Evolutionary conservation across 2,888 invertebrate species (phyloP).

Genomic region (Cryptus armator): DNA sequence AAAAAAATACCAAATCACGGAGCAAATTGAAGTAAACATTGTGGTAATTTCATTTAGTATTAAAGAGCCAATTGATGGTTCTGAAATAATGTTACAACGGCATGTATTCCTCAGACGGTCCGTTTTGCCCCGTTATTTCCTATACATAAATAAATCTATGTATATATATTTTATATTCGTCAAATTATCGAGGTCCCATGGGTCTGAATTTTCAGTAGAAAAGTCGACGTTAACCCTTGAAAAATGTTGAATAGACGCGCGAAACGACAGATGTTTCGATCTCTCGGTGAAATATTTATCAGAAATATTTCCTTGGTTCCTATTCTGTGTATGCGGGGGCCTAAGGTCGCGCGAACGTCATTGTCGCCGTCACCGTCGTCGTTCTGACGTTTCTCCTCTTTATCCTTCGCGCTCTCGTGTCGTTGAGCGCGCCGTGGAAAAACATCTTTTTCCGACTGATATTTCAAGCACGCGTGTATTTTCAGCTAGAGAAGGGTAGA

Average conservation of each 20-base stretch:
- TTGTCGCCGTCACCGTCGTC: slow-evolving; percentile 10
- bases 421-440: slow-evolving; percentile 57
- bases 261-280: slow-evolving; percentile 64
- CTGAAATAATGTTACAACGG: no score
- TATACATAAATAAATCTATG: no score
- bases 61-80: no score
- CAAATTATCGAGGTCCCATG: no score
- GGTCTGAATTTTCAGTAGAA: slow-evolving; percentile 2
- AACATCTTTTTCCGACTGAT: slow-evolving; percentile 65
- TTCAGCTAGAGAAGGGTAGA: background rate
- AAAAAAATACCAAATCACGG: background rate
- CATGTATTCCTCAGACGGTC: background rate
- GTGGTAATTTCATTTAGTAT: no score
- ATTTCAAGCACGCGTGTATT: slow-evolving; percentile 38
- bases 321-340: background rate
- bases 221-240: slow-evolving; percentile 31
- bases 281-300: slow-evolving; percentile 54
- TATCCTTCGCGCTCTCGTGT: slow-evolving; percentile 31
- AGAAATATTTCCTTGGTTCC: slow-evolving; percentile 51
- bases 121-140: no score
- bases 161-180: no score
- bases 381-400: slow-evolving; percentile 39
- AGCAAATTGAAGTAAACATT: no score
- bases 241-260: slow-evolving; percentile 50
- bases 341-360: slow-evolving; percentile 24